A percentile compares a stretch with the other conserved stretches of the same genome.
Evolutionary conservation across 2,797 vertebrate genomes (phyloP).

Genomic region (Cheirogaleus major): DNA sequence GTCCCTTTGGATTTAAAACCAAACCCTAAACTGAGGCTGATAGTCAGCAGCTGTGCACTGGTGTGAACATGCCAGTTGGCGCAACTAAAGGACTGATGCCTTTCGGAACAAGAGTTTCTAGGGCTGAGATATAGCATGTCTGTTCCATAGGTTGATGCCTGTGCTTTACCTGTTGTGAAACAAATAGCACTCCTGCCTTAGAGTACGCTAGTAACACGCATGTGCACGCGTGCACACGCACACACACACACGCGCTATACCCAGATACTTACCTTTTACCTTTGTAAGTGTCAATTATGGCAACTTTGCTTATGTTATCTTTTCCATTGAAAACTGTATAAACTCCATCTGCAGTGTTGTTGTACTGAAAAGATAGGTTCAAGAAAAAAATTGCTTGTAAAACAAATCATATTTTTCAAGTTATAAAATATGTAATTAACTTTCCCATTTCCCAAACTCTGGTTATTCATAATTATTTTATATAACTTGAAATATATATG

Average conservation of each 20-base stretch:
- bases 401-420: neutral
- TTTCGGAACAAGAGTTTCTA: neutral
- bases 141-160: neutral
- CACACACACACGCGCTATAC: neutral
- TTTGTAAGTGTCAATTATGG: conserved; percentile 90
- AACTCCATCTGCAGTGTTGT: conserved; percentile 90
- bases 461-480: neutral
- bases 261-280: conserved; percentile 85
- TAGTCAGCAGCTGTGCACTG: neutral
- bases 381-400: conserved; percentile 38
- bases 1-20: neutral
- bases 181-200: neutral
- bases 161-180: neutral
- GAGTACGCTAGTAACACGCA: neutral
- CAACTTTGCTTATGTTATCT: conserved; percentile 90
- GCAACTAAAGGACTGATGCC: neutral
- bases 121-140: neutral
- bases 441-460: neutral
- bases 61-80: neutral
- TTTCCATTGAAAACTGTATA: conserved; percentile 92
- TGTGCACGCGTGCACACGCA: accelerated
- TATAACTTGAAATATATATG: neutral
- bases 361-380: conserved; percentile 89
- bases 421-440: neutral
- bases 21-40: too few species aligned